Conservation (phyloP, 1,140 invertebrate species). For the Drosophila virilis region DNA sequence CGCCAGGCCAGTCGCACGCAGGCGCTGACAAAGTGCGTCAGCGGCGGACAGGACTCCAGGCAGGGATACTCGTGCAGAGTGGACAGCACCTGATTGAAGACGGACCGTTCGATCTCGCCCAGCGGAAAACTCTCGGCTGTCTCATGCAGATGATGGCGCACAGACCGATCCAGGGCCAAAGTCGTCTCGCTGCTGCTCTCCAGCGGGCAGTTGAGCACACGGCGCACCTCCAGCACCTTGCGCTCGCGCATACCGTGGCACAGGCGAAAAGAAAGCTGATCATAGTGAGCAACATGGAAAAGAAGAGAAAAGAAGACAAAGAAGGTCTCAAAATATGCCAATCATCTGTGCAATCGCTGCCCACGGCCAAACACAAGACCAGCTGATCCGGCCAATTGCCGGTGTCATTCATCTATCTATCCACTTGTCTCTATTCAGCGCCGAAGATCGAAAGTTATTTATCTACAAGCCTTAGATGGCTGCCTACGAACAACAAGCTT, state of each 20-base stretch:
- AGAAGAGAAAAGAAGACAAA: neutral
- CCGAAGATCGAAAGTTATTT: slow-evolving; percentile 68
- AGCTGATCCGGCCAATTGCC: slow-evolving; percentile 43
- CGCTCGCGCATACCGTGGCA: slow-evolving; percentile 87
- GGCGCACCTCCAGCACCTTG: slow-evolving; percentile 86
- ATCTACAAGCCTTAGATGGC: slow-evolving; percentile 13
- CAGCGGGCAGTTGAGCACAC: slow-evolving; percentile 85
- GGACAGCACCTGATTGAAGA: slow-evolving; percentile 86
- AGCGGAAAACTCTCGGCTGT: slow-evolving; percentile 86
- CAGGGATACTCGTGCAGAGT: slow-evolving; percentile 88
- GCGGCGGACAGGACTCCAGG: slow-evolving; percentile 85
- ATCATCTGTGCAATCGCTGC: slow-evolving; percentile 49
- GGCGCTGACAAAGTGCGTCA: slow-evolving; percentile 86
- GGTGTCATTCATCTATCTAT: slow-evolving; percentile 62
- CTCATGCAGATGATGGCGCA: slow-evolving; percentile 85
- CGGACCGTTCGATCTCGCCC: slow-evolving; percentile 87
- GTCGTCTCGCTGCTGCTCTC: slow-evolving; percentile 77
- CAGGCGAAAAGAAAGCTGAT: slow-evolving; percentile 87
- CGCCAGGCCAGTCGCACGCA: slow-evolving; percentile 87
- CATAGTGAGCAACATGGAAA: neutral
- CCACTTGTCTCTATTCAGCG: slow-evolving; percentile 30
- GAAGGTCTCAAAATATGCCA: slow-evolving; percentile 35
- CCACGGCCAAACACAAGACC: slow-evolving; percentile 12
- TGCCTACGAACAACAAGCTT: slow-evolving; percentile 11
- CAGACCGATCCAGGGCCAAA: slow-evolving; percentile 84